A percentile compares a stretch with the other conserved stretches of the same genome.
Evolutionary conservation across 1,140 invertebrate genomes (phyloP).

Genomic region (Drosophila orosa): DNA sequence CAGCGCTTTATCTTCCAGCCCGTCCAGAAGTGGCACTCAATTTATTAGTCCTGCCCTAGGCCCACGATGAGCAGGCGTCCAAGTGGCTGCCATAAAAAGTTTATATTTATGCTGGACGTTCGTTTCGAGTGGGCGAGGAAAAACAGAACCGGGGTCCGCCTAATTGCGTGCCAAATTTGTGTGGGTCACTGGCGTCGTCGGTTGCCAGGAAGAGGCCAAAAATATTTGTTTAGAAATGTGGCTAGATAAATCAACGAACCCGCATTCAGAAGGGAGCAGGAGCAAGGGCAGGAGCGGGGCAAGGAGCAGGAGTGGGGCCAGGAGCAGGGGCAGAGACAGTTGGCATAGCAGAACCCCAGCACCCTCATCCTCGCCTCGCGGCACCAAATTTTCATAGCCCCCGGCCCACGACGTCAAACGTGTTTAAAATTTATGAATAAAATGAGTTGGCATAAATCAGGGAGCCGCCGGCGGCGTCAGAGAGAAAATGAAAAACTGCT

Average conservation of each 20-base stretch:
- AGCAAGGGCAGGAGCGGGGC: neutral
- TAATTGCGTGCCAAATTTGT: constrained; percentile 80
- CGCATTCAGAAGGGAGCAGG: neutral
- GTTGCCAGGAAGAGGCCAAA: constrained; percentile 32
- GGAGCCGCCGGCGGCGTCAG: constrained; percentile 27
- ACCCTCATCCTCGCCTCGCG: neutral
- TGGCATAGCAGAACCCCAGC: constrained; percentile 9
- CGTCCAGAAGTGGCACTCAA: constrained; percentile 52
- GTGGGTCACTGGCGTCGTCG: constrained; percentile 48
- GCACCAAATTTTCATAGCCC: constrained; percentile 23
- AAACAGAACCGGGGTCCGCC: constrained; percentile 17
- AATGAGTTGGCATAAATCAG: constrained; percentile 79
- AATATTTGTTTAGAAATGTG: constrained; percentile 76
- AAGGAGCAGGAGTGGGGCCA: neutral
- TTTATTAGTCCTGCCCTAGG: constrained; percentile 43
- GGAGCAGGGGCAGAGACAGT: constrained; percentile 17
- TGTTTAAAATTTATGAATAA: constrained; percentile 81
- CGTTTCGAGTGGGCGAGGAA: constrained; percentile 18
- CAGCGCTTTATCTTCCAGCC: constrained; percentile 6
- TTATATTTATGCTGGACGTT: constrained; percentile 65
- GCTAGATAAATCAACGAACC: constrained; percentile 68
- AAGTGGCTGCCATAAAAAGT: constrained; percentile 56
- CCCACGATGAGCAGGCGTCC: constrained; percentile 14
- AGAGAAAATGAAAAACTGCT: constrained; percentile 61
- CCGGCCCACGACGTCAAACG: constrained; percentile 43